Conservation (phyloP, 2,797 vertebrate genomes). For the Notoglanidium macrostoma region DNA sequence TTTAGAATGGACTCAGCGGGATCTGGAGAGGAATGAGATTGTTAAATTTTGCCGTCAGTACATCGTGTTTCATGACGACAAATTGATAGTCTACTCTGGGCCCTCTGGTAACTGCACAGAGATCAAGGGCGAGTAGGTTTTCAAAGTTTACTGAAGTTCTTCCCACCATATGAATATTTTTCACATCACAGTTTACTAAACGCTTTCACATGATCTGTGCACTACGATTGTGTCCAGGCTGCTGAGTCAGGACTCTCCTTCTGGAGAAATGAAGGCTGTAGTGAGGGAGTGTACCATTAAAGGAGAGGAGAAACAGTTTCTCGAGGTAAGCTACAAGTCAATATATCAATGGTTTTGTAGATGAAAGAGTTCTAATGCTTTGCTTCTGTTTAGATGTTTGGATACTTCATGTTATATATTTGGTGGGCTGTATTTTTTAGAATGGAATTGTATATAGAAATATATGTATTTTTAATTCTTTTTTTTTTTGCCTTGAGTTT, state of each 20-base stretch:
- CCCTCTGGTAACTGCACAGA: constrained; percentile 92
- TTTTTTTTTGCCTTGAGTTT: not conserved
- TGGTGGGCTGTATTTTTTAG: not conserved
- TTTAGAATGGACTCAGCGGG: constrained; percentile 91
- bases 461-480: not conserved
- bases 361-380: not conserved
- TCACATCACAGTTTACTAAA: not conserved
- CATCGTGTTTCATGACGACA: constrained; percentile 90
- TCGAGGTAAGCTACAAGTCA: constrained; percentile 80
- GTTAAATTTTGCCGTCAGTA: constrained; percentile 94
- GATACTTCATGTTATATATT: not conserved
- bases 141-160: not conserved
- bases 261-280: constrained; percentile 89
- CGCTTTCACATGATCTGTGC: not conserved
- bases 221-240: constrained; percentile 71
- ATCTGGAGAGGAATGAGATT: constrained; percentile 88
- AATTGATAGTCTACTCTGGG: constrained; percentile 86
- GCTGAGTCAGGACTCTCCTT: constrained; percentile 89
- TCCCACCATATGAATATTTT: not conserved
- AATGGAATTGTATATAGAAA: not conserved
- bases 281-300: constrained; percentile 81
- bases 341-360: not conserved
- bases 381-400: not conserved
- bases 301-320: constrained; percentile 91
- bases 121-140: constrained; percentile 90